A percentile compares a stretch with the other conserved stretches of the same genome.
These are phyloP conservation scores for Caiman crocodilus DNA, from an alignment of 2,797 vertebrate species.

Conservation along the genomic window DNA sequence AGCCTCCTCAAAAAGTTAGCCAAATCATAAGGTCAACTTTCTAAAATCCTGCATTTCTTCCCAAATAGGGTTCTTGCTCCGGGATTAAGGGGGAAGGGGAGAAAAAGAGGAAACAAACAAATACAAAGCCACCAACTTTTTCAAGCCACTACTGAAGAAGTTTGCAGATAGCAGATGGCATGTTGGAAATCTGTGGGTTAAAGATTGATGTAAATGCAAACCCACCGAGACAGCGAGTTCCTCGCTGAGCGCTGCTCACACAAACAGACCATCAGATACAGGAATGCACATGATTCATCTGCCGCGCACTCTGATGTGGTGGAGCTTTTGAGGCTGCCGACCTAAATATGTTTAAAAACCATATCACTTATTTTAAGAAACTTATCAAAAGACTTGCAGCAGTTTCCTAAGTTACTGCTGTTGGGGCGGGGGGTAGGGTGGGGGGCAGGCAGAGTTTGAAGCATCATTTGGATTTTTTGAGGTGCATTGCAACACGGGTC, in stretches of 20 bases:
- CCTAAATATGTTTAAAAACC: conserved; percentile 4
- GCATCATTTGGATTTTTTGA: not conserved
- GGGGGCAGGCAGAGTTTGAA: conserved; percentile 8
- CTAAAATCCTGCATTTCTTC: not conserved
- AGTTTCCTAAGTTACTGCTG: not conserved
- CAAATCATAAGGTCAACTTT: not conserved
- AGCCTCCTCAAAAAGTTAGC: not conserved
- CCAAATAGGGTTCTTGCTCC: not conserved
- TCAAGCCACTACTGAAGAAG: conserved; percentile 65
- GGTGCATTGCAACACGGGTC: not conserved
- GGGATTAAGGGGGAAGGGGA: not conserved
- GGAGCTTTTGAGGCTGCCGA: conserved; percentile 26
- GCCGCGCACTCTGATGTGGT: conserved; percentile 51
- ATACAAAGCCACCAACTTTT: conserved; percentile 42
- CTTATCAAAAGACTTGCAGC: not conserved
- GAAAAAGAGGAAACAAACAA: not conserved
- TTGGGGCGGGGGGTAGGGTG: not conserved
- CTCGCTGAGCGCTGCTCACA: conserved; percentile 50
- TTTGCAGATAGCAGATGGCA: conserved; percentile 34
- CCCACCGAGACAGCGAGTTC: conserved; percentile 62
- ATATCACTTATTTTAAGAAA: not conserved
- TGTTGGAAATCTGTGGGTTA: conserved; percentile 48
- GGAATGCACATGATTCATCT: conserved; percentile 63
- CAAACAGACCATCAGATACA: conserved; percentile 70
- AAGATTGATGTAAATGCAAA: conserved; percentile 71